Percentiles rank a stretch among this genome's conserved stretches.
phyloP scores from a whole-genome alignment of 2,797 vertebrate species.

The Mormyrus proboscirostris region DNA sequence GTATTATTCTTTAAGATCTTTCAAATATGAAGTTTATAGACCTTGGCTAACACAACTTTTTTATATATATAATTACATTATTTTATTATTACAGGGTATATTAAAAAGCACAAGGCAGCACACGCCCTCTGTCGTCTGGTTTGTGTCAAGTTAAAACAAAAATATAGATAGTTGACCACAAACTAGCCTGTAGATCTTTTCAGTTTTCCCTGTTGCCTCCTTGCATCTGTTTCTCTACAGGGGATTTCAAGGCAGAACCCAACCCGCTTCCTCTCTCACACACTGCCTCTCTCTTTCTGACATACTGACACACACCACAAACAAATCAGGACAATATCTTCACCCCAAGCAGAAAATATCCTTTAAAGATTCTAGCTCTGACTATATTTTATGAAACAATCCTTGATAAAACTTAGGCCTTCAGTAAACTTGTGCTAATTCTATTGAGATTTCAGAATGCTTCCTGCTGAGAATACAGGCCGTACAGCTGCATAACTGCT shows the following conservation, averaged over 20 bases:
- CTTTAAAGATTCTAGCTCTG: conserved; percentile 46
- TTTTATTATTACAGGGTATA: not conserved
- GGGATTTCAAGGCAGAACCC: not conserved
- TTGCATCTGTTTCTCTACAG: not conserved
- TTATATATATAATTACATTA: not conserved
- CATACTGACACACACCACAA: conserved; percentile 3
- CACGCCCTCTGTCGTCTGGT: not conserved
- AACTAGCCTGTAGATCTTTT: not conserved
- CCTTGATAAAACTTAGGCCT: conserved; percentile 55
- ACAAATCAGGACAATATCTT: conserved; percentile 29
- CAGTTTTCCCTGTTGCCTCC: not conserved
- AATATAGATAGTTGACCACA: not conserved
- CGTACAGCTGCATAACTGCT: conserved; percentile 37
- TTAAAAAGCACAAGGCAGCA: not conserved
- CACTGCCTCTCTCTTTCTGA: not conserved
- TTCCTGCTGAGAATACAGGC: conserved; percentile 60
- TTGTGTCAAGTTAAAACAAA: not conserved
- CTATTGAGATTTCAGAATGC: conserved; percentile 48
- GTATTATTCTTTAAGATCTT: conserved; percentile 7
- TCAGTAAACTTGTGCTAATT: conserved; percentile 30
- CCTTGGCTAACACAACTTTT: not conserved
- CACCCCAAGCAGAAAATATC: conserved; percentile 38
- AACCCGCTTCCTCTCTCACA: not conserved
- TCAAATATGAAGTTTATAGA: conserved; percentile 6
- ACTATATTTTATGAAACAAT: conserved; percentile 59